Conservation (phyloP, 2,113 vertebrate species). For the Daphoenositta chrysoptera region DNA sequence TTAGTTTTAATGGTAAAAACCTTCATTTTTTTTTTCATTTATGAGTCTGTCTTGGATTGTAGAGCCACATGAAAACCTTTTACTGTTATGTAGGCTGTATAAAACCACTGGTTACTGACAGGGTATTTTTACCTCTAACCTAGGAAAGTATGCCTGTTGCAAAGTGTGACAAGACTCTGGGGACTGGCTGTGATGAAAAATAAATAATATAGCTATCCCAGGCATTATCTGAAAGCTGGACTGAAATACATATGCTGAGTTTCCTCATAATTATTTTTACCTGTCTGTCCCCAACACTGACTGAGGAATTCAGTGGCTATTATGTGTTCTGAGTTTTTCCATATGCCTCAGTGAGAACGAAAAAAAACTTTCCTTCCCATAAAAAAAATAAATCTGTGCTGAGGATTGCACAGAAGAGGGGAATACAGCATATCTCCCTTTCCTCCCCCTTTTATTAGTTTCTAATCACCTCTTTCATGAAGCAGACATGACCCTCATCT, state of each 20-base stretch:
- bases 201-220: not conserved
- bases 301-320: not conserved
- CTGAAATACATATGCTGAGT: not conserved
- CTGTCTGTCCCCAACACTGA: not conserved
- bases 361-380: not conserved
- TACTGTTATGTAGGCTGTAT: too few relatives aligned
- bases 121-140: not conserved
- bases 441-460: not conserved
- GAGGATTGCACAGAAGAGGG: not conserved
- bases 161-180: not conserved
- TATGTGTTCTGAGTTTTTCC: not conserved
- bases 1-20: not conserved
- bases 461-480: not conserved
- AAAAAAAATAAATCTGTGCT: not conserved
- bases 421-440: not conserved
- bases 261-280: not conserved
- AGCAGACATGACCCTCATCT: not conserved
- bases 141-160: not conserved
- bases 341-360: not conserved
- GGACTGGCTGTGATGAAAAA: not conserved
- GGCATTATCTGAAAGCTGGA: not conserved
- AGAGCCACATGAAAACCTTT: not conserved
- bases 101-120: not conserved
- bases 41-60: not conserved
- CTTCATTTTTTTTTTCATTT: not conserved